Percentiles rank a stretch among this genome's conserved stretches.
Evolutionary conservation across 2,797 vertebrate species (phyloP).

Genomic region (Gymnothorax javanicus): DNA sequence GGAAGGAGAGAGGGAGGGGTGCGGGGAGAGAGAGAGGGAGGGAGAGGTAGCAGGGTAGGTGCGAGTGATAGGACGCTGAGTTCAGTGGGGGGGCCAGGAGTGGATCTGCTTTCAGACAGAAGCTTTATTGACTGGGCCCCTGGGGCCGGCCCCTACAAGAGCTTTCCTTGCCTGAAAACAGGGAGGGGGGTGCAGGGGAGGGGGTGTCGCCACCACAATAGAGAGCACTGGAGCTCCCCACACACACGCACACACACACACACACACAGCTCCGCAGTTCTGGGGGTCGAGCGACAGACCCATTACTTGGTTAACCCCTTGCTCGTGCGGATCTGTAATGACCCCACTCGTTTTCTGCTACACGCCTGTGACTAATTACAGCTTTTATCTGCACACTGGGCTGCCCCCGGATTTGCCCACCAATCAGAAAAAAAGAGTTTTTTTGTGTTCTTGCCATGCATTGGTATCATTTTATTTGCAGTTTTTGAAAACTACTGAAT

Average conservation of each 20-base stretch:
- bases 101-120: slow-evolving; percentile 44
- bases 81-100: background rate
- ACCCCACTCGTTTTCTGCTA: slow-evolving; percentile 65
- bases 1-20: slow-evolving; percentile 42
- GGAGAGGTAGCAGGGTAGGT: background rate
- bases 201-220: slow-evolving; percentile 51
- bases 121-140: slow-evolving; percentile 55
- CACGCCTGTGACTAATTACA: slow-evolving; percentile 66
- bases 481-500: background rate
- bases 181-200: background rate
- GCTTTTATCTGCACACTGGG: slow-evolving; percentile 64
- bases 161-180: slow-evolving; percentile 63
- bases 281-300: slow-evolving; percentile 18
- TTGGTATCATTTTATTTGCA: slow-evolving; percentile 33
- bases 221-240: slow-evolving; percentile 51
- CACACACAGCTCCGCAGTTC: slow-evolving; percentile 11
- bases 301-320: slow-evolving; percentile 46
- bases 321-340: slow-evolving; percentile 23
- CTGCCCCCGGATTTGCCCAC: slow-evolving; percentile 67
- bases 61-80: too few relatives aligned
- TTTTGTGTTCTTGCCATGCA: slow-evolving; percentile 23
- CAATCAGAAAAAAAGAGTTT: slow-evolving; percentile 62
- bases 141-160: slow-evolving; percentile 62
- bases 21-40: slow-evolving; percentile 18
- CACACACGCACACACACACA: slow-evolving; percentile 2